These are phyloP conservation scores for Ericerus pela DNA, from an alignment of 1,140 invertebrate species.

Conservation along the genomic window DNA sequence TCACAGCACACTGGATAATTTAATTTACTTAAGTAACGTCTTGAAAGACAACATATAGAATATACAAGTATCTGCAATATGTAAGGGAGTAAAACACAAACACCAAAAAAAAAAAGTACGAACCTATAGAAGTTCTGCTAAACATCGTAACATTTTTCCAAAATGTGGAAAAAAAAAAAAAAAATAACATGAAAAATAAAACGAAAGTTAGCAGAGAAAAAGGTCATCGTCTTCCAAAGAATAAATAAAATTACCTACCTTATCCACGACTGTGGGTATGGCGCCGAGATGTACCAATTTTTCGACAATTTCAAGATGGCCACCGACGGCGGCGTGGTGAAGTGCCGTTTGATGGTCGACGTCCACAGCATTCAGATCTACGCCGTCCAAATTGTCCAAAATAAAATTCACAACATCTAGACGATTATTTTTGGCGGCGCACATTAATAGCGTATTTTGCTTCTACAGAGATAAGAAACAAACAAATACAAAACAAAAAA, in stretches of 20 bases:
- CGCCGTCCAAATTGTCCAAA: constrained; percentile 39
- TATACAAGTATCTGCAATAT: too few relatives aligned
- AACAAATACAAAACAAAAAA: background rate
- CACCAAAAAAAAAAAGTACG: too few relatives aligned
- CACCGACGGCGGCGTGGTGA: constrained; percentile 34
- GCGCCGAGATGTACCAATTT: constrained; percentile 45
- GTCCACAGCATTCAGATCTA: constrained; percentile 43
- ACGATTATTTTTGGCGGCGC: constrained; percentile 47
- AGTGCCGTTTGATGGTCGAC: constrained; percentile 34
- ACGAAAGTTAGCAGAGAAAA: background rate
- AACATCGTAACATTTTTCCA: too few relatives aligned
- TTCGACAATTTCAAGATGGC: constrained; percentile 37
- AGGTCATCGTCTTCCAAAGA: background rate
- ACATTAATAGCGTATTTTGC: constrained; percentile 50
- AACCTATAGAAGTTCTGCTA: too few relatives aligned
- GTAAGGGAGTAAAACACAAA: too few relatives aligned
- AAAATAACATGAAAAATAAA: too few relatives aligned
- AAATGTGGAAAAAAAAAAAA: too few relatives aligned
- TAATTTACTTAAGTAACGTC: too few relatives aligned
- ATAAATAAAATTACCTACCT: constrained; percentile 31
- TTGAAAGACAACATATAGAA: too few relatives aligned
- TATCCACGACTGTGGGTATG: constrained; percentile 38
- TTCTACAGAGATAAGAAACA: constrained; percentile 35
- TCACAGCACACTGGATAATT: too few relatives aligned
- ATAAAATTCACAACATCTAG: constrained; percentile 45